Base-by-base conservation (phyloP, 1,140 invertebrate genomes). In the Archegozetes longisetosus region DNA sequence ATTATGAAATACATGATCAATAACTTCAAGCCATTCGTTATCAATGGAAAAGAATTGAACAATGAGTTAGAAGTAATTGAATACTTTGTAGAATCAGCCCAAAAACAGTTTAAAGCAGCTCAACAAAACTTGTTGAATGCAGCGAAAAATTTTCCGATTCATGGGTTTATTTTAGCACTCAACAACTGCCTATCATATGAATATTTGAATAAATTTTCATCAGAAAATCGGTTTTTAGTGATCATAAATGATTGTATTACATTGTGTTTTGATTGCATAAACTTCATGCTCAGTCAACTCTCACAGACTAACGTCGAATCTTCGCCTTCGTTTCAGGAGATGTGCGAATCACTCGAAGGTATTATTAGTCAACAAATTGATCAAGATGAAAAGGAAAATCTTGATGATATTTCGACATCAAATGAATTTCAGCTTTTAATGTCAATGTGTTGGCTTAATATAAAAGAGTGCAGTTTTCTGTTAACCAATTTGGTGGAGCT, bases 391-490 rank as follows among this genome's bases (percentile, higher is more conserved):
- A 3, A 23, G 2, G n/a, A 49, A 32, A n/a, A 58, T n/a, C 1
- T 25, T 32, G 25, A 51, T 14, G 57, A 58, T 25, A 20, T 58
- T 22, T 50, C 29, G 1, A 1, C 23, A 4, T 50, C 57, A 20
- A 58, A 58, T 46, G 57, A 58, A 12, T 58, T 58, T 51, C 57
- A 58, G 40, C 32, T 58, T 12, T 27, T 58, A 27, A 13, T 58
- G 1, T 51, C 48, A 29, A 50, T 58, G 48, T 58, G 46, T 58
- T 58, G 57, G 57, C 48, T 58, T 2, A 58, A 58, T 53, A 58
- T 58, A 4, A 58, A 58, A 53, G 57, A 58, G 40, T 28, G 29
- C 25, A 28, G 48, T 46, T 58, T 58, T 46, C 24, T 58, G n/a
- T 20, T 58, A 4, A 20, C 46, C 4, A 58, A 20, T 32, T 28